Conservation (phyloP, 2,888 invertebrate species). For the Meandrusa payeni region DNA sequence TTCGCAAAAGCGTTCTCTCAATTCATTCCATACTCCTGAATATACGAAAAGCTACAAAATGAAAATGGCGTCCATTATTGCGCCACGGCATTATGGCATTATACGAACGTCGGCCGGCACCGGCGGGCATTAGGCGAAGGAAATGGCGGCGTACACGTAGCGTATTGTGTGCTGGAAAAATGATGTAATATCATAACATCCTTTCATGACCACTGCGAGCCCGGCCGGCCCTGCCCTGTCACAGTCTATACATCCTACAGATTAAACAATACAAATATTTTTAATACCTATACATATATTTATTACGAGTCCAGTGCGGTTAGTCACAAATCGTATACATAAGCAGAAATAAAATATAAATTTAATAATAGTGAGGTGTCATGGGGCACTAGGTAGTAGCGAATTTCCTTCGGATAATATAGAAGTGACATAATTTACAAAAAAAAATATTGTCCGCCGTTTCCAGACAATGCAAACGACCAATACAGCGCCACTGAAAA, state of each 20-base stretch:
- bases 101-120: slow-evolving; percentile 25
- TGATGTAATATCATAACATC: slow-evolving; percentile 78
- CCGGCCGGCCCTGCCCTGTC: slow-evolving; percentile 49
- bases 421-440: no score
- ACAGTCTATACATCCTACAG: slow-evolving; percentile 34
- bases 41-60: slow-evolving; percentile 33
- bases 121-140: slow-evolving; percentile 64
- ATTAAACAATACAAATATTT: slow-evolving; percentile 1
- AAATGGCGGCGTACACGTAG: slow-evolving; percentile 64
- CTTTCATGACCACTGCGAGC: slow-evolving; percentile 71
- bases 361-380: no score
- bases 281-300: no score
- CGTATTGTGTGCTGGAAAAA: slow-evolving; percentile 70
- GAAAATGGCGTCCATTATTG: slow-evolving; percentile 37
- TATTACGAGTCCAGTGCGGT: no score
- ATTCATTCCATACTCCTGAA: slow-evolving; percentile 10
- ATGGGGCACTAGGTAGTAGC: no score
- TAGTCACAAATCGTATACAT: no score
- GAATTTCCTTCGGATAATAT: no score
- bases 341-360: no score
- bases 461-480: no score
- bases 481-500: no score
- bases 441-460: no score
- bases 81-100: slow-evolving; percentile 35
- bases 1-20: slow-evolving; percentile 6